Evolutionary conservation across 2,797 vertebrate species (phyloP), one percentile per base, ranked within the genome.

Genomic region (Ciconia nigra): DNA sequence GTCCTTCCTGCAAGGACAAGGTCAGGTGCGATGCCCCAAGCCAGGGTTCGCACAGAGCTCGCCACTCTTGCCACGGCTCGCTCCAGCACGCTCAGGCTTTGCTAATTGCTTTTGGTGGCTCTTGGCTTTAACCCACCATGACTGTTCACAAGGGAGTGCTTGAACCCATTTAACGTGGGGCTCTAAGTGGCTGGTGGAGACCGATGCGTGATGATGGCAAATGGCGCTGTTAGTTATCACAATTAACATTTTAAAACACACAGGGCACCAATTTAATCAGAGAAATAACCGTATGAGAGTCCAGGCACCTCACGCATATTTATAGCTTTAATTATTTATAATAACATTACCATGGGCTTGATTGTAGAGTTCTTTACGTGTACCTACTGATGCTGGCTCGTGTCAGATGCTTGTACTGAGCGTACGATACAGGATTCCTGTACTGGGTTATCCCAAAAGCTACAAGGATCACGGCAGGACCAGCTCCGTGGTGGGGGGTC

Each of bases 401-500:
- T 4, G 7, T 13, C 1, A 5, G 58, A 5, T 18, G 20, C 19
- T 42, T 11, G 18, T 7, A 13, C 44, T 0, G 3, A 35, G 58
- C 5, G 5, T 1, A 2, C 1, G 1, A 24, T 2, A 1, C 11
- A 8, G 61, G 51, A n/a, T 65, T 82, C 52, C 41, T 73, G 8
- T 17, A 12, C 71, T 39, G 71, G 25, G 1, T 17, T 31, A 22
- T 21, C 70, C 71, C 35, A 2, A 46, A 57, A 70, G 8, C 9
- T n/a, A 5, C 47, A 49, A 39, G 49, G 41, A 37, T 57, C 9
- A 1, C 0, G 5, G 10, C 52, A 78, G 65, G 35, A 66, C 39
- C 61, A 19, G 21, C 2, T 5, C 14, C 7, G 2, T 13, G 47
- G 3, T 0, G 0, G 62, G 31, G 42, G 13, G 7, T n/a, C 15